phyloP scores from a whole-genome alignment of 1,140 invertebrate genomes.

The Aricia agestis region DNA sequence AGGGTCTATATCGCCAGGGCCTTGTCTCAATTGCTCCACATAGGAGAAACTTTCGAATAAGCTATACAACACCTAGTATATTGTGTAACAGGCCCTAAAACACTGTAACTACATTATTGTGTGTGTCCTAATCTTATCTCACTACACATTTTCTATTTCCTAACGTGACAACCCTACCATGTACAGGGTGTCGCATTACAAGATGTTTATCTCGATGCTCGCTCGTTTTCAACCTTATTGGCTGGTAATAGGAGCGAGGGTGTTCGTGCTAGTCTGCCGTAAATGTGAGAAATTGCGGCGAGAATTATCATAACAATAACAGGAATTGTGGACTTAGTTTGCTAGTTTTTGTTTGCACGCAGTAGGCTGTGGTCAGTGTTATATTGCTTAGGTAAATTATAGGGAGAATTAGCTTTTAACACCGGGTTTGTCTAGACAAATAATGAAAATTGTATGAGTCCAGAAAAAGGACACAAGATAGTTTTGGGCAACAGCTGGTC shows the following conservation, averaged over 20 bases:
- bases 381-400: no score
- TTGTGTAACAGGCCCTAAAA: no score
- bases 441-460: no score
- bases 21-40: no score
- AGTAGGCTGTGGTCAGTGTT: not conserved
- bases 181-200: not conserved
- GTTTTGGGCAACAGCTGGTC: no score
- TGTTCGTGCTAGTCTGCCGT: not conserved
- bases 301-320: conserved; percentile 6
- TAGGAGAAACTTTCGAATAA: no score
- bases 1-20: no score
- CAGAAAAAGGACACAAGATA: no score
- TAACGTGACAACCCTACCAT: not conserved
- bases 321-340: not conserved
- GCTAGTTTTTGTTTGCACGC: not conserved
- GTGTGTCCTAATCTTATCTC: not conserved
- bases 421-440: no score
- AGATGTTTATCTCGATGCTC: conserved; percentile 10
- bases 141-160: not conserved
- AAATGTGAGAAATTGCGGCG: not conserved
- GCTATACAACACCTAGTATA: no score
- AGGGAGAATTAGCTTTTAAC: no score
- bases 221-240: not conserved
- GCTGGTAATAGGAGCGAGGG: not conserved
- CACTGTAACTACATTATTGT: not conserved